Base-by-base conservation (phyloP, 2,888 invertebrate genomes). In the Bimastos eiseni region DNA sequence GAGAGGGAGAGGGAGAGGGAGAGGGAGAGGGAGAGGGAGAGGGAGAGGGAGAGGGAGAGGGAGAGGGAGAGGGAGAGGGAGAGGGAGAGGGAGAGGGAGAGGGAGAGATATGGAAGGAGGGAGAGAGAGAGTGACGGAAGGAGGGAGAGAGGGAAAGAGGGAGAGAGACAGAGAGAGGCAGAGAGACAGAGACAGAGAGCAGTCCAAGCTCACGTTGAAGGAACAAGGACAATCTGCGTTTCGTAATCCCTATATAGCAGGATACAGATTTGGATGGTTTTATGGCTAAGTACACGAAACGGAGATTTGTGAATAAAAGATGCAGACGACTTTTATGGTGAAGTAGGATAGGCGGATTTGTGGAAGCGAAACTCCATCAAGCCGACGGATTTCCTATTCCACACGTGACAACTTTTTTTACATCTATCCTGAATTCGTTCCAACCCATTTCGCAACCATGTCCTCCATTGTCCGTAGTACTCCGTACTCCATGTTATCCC, bases 131-230 rank as follows among this genome's bases (percentile, higher is more conserved):
- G 83, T 38, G 88, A 89, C 90, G 90, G 91, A 91, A 91, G 91
- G 91, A 91, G 91, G 91, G 90, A 91, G 90, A 91, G 90, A 90
- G 91, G 91, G 91, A 91, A 90, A 91, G 91, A 91, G 91, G 90
- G 91, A 90, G 90, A 92, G 90, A 91, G 90, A 91, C 89, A 91
- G 91, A 91, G 91, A 90, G 84, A 88, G 90, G 90, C 86, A 91
- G 89, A 92, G 91, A 91, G 34, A 91, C 24, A 41, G 91, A 91
- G 55, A 90, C 83, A 89, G 44, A 33, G 49, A 90, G 55, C n/a
- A 83, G 83, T 24, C 11, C 36, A 91, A 41, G 24, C 33, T 36
- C n/a, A 0, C n/a, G 30, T n/a, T 30, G n/a, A n/a, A n/a, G n/a
- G 70, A 13, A 70, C 70, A n/a, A 49, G 49, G 24, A 49, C 21